Evolutionary conservation across 1,140 invertebrate genomes (phyloP), one percentile per base, ranked within the genome.

Genomic region (Drosophila murphyi): DNA sequence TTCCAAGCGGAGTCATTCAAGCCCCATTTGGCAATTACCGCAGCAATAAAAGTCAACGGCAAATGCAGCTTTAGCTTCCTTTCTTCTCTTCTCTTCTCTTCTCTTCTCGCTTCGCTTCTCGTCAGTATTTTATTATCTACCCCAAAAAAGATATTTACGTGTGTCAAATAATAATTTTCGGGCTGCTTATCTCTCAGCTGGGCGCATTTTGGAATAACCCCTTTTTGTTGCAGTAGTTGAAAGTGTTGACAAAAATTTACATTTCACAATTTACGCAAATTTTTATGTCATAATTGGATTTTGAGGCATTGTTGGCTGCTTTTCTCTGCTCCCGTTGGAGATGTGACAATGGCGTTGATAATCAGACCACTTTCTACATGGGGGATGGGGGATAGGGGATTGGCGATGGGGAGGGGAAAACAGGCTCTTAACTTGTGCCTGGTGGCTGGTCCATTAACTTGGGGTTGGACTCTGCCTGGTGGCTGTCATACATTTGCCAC

Each of bases 271-370:
- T 88, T 88, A 88, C 83, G 83, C 82, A 89, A 78, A 89, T 85
- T 89, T 89, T 89, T 89, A 89, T 89, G 85, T 89, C 85, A 89
- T 89, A 89, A 89, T 89, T 89, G 85, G 85, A 89, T 89, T 89
- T 48, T 20, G 51, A 47, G 54, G 32, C 64, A 75, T 64, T 79
- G 73, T 72, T 80, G 68, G 67, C 56, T 51, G 45, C 47, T 52
- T 47, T 37, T 43, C 7, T 7, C 20, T 20, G 20, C 37, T 6
- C 4, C 6, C 31, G 61, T 34, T 63, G 12, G 68, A 71, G 70
- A 88, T 88, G 83, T 87, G 83, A 89, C 83, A 87, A 89, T 87
- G 80, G 82, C 51, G 68, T 76, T 83, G 85, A 88, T 89, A 88
- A 80, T 70, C 64, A 70, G 65, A 31, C 10, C 34, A 29, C 48